phyloP scores from a whole-genome alignment of 2,113 vertebrate species.

The Protomyctophum bolini region DNA sequence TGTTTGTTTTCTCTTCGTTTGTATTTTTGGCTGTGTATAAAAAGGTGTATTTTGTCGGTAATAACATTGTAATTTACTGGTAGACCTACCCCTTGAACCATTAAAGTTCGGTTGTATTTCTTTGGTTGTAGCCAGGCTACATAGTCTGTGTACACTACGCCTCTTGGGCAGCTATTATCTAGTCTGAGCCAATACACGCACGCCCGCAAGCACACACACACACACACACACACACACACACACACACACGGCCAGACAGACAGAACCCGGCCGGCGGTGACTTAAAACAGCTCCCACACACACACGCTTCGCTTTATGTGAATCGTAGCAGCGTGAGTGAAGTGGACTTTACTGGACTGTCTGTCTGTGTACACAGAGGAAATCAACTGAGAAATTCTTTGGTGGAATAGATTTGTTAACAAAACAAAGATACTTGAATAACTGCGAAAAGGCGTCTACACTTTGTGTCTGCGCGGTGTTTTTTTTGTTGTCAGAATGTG shows the following conservation, averaged over 20 bases:
- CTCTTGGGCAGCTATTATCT: no score
- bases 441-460: neutral
- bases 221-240: neutral
- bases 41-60: no score
- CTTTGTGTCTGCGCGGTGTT: neutral
- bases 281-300: constrained; percentile 28
- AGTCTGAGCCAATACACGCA: no score
- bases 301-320: constrained; percentile 1
- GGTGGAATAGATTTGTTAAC: neutral
- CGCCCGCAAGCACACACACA: no score
- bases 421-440: neutral
- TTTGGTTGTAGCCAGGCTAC: no score
- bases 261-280: constrained; percentile 45
- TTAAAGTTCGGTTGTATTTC: no score
- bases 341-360: neutral
- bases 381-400: neutral
- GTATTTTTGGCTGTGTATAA: no score
- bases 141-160: no score
- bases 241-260: neutral
- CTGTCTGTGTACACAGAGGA: neutral
- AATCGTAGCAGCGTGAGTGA: neutral
- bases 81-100: no score
- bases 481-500: no score
- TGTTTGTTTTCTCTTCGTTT: no score
- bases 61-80: no score